phyloP scores from a whole-genome alignment of 2,888 invertebrate genomes.

The Nemotelus pantherinus region DNA sequence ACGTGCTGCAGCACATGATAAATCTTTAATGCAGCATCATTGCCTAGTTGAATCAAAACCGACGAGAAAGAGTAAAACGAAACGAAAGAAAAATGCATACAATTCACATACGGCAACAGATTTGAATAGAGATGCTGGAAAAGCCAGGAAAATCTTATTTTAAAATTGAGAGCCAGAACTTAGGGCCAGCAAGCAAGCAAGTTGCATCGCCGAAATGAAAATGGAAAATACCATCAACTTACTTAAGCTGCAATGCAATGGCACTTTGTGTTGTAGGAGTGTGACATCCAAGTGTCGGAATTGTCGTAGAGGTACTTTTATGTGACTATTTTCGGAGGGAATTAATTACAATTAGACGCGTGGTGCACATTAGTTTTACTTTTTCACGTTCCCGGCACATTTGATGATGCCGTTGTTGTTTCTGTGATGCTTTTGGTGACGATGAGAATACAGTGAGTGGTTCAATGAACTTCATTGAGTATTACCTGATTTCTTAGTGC shows the following conservation, averaged over 20 bases:
- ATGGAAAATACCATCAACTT: conserved; percentile 9
- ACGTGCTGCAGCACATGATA: no score
- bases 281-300: conserved; percentile 11
- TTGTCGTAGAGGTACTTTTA: conserved; percentile 24
- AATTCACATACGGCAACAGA: no score
- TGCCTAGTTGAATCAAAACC: no score
- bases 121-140: neutral
- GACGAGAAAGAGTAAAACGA: no score
- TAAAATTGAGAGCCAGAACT: neutral
- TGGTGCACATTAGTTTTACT: conserved; percentile 41
- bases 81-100: no score
- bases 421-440: conserved; percentile 5
- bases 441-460: neutral
- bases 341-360: conserved; percentile 50
- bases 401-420: conserved; percentile 7
- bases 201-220: neutral
- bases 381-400: conserved; percentile 23
- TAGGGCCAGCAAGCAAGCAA: conserved; percentile 4
- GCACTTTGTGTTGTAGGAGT: neutral
- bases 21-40: no score
- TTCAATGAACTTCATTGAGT: conserved; percentile 23
- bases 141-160: conserved; percentile 28
- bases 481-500: conserved; percentile 26
- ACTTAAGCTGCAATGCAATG: neutral
- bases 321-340: conserved; percentile 37